Percentiles rank a stretch among this genome's conserved stretches.
Evolutionary conservation across 2,888 invertebrate genomes (phyloP).

Genomic region (Acrocyrtus sp.): DNA sequence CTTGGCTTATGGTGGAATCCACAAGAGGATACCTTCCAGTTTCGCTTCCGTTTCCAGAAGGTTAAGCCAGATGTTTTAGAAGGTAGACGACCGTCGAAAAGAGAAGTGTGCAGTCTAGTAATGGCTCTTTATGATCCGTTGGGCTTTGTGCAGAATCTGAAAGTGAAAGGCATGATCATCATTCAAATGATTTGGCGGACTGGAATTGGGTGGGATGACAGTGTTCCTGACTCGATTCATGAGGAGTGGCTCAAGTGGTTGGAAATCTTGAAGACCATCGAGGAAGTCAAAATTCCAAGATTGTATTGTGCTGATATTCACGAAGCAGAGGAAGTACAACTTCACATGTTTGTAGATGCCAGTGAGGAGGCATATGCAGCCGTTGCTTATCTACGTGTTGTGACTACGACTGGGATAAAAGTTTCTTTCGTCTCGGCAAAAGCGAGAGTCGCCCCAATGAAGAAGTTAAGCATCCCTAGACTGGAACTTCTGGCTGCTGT

Average conservation of each 20-base stretch:
- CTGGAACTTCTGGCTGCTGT: constrained; percentile 51
- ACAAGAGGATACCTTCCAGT: constrained; percentile 14
- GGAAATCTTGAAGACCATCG: too few species aligned
- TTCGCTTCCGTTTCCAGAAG: constrained; percentile 14
- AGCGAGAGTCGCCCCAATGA: constrained; percentile 37
- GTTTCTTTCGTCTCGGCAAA: constrained; percentile 28
- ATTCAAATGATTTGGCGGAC: constrained; percentile 15
- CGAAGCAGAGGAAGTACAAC: not conserved
- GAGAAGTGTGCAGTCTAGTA: constrained; percentile 11
- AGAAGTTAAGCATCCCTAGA: constrained; percentile 41
- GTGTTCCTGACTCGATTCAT: too few species aligned
- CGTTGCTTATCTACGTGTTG: constrained; percentile 18
- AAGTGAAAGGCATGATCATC: constrained; percentile 11
- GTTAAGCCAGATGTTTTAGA: constrained; percentile 9
- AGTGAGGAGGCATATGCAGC: constrained; percentile 31
- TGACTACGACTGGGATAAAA: not conserved
- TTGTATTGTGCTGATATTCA: constrained; percentile 1
- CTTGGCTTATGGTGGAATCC: constrained; percentile 36
- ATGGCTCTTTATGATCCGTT: constrained; percentile 35
- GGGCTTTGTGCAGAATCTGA: constrained; percentile 8
- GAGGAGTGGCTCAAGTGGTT: too few species aligned
- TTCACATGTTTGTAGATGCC: constrained; percentile 36
- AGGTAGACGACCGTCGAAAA: constrained; percentile 12
- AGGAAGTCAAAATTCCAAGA: too few species aligned
- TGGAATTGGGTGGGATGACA: too few species aligned